Conservation (phyloP, 2,888 invertebrate species). For the Agonopterix arenella region DNA sequence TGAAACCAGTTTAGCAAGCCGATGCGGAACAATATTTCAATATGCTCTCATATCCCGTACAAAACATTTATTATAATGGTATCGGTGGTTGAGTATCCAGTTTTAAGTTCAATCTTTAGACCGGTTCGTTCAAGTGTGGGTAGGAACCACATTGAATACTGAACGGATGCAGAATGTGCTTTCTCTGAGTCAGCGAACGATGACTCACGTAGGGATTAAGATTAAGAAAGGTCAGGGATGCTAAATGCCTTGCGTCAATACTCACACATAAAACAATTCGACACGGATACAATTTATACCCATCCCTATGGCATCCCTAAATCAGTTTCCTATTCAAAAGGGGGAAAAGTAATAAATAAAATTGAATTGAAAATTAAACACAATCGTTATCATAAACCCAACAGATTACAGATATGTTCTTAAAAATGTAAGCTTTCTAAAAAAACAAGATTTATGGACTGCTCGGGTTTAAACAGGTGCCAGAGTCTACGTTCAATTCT, state of each 20-base stretch:
- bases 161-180: slow-evolving; percentile 34
- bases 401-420: slow-evolving; percentile 24
- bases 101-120: slow-evolving; percentile 14
- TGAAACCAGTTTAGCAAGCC: not conserved
- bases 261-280: slow-evolving; percentile 7
- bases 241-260: slow-evolving; percentile 3
- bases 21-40: slow-evolving; percentile 8
- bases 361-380: slow-evolving; percentile 5
- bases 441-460: slow-evolving; percentile 54
- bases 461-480: slow-evolving; percentile 50
- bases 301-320: not conserved
- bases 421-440: slow-evolving; percentile 27
- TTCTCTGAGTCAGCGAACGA: slow-evolving; percentile 49
- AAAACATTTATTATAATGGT: slow-evolving; percentile 10
- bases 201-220: slow-evolving; percentile 46
- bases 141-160: slow-evolving; percentile 15
- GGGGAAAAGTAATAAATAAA: slow-evolving; percentile 17
- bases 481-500: slow-evolving; percentile 47
- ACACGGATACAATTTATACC: slow-evolving; percentile 3
- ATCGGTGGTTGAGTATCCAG: slow-evolving; percentile 13
- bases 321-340: slow-evolving; percentile 13
- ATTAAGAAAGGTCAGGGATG: slow-evolving; percentile 39
- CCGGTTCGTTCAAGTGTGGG: slow-evolving; percentile 22
- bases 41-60: slow-evolving; percentile 7
- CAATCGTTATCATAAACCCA: slow-evolving; percentile 26